Percentiles rank a stretch among this genome's conserved stretches.
Conservation (phyloP, 2,797 vertebrate genomes). For the Heterohyrax brucei region DNA sequence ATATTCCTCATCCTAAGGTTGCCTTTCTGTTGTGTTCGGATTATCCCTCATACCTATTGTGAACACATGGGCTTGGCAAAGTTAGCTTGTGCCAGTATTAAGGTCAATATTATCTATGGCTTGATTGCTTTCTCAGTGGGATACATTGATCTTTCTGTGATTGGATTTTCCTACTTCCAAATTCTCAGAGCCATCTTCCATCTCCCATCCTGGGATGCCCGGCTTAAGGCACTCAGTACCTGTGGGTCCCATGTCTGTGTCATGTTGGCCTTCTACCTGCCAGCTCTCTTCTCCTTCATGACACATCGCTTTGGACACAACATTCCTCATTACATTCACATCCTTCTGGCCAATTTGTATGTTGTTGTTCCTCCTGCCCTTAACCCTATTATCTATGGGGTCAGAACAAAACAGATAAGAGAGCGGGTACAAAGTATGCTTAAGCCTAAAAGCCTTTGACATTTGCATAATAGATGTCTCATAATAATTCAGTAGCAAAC, state of each 20-base stretch:
- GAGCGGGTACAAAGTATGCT: constrained; percentile 81
- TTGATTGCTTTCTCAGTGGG: constrained; percentile 83
- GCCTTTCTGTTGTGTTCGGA: constrained; percentile 74
- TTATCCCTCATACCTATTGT: constrained; percentile 80
- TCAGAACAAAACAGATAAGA: constrained; percentile 89
- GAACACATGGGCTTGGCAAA: constrained; percentile 86
- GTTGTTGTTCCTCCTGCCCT: constrained; percentile 86
- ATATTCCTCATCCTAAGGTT: constrained; percentile 80
- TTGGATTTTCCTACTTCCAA: constrained; percentile 81
- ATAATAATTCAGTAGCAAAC: neutral
- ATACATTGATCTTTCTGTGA: constrained; percentile 82
- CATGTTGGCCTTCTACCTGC: constrained; percentile 84
- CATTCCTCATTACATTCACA: constrained; percentile 78
- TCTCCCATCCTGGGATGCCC: constrained; percentile 78
- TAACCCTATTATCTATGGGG: constrained; percentile 88
- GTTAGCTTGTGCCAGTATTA: constrained; percentile 81
- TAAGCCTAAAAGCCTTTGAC: constrained; percentile 58
- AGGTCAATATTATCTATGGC: constrained; percentile 81
- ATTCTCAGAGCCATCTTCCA: constrained; percentile 81
- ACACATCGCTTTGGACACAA: constrained; percentile 73
- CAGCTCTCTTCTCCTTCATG: constrained; percentile 80
- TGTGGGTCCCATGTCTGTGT: constrained; percentile 84
- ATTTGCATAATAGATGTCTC: neutral
- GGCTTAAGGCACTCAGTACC: constrained; percentile 82
- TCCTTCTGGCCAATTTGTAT: constrained; percentile 86